Conservation (phyloP, 2,113 vertebrate species). For the Nymphicus hollandicus region DNA sequence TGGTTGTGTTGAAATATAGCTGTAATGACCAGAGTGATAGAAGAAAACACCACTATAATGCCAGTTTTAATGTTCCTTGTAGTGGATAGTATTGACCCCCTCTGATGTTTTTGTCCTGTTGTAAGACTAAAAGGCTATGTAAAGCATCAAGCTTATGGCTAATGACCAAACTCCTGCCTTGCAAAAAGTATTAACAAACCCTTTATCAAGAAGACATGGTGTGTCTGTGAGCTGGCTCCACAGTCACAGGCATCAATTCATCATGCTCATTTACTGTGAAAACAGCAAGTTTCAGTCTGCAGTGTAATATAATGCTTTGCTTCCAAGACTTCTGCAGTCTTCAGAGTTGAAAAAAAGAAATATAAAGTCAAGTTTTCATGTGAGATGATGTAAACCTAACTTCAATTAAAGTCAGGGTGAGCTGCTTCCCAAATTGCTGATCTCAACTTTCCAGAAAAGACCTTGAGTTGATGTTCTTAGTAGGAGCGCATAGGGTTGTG, state of each 20-base stretch:
- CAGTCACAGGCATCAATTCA: slow-evolving; percentile 12
- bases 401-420: background rate
- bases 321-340: background rate
- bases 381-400: background rate
- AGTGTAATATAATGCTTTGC: background rate
- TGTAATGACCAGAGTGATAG: background rate
- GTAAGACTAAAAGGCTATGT: background rate
- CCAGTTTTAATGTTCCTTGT: background rate
- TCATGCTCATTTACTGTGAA: slow-evolving; percentile 22
- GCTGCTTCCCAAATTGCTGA: background rate
- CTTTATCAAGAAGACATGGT: background rate
- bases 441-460: background rate
- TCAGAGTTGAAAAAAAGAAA: background rate
- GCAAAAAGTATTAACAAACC: slow-evolving; percentile 12
- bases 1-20: background rate
- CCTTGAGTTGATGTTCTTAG: background rate
- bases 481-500: background rate
- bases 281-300: slow-evolving; percentile 2
- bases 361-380: background rate
- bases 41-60: background rate
- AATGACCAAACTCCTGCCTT: background rate
- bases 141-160: background rate
- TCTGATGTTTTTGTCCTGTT: background rate
- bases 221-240: slow-evolving; percentile 5
- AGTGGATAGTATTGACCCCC: background rate